Percentiles rank a stretch among this genome's conserved stretches.
These are phyloP conservation scores for Gymnocheta viridis DNA, from an alignment of 2,888 invertebrate genomes.

Conservation along the genomic window DNA sequence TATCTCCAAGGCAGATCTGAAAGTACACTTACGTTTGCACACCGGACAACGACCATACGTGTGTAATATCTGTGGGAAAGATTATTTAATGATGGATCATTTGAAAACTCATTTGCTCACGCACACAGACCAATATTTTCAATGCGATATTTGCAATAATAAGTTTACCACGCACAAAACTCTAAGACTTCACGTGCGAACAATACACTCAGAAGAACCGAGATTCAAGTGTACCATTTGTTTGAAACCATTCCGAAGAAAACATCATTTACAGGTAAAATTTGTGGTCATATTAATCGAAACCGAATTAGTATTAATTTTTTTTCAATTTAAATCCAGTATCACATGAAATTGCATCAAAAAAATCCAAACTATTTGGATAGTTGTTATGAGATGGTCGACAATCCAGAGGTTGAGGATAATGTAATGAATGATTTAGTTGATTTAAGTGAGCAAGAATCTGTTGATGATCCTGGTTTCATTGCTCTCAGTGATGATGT, in stretches of 20 bases:
- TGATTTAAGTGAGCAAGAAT: slow-evolving; percentile 42
- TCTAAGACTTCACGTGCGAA: slow-evolving; percentile 73
- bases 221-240: slow-evolving; percentile 74
- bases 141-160: slow-evolving; percentile 74
- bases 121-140: slow-evolving; percentile 74
- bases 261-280: slow-evolving; percentile 75
- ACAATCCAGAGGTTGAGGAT: slow-evolving; percentile 12
- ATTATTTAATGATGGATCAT: slow-evolving; percentile 75
- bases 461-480: slow-evolving; percentile 58
- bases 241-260: slow-evolving; percentile 74
- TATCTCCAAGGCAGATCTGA: slow-evolving; percentile 74
- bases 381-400: background rate
- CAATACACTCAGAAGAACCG: slow-evolving; percentile 73
- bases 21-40: slow-evolving; percentile 74
- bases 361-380: slow-evolving; percentile 49
- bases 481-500: slow-evolving; percentile 24
- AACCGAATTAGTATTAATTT: background rate
- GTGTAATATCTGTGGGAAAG: slow-evolving; percentile 76
- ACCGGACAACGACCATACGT: slow-evolving; percentile 74
- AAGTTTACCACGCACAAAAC: slow-evolving; percentile 75
- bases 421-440: slow-evolving; percentile 18
- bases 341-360: slow-evolving; percentile 73
- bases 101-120: slow-evolving; percentile 75
- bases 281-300: background rate
- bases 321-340: slow-evolving; percentile 66